Conservation (phyloP, 2,888 invertebrate genomes). For the Euclidia mi region DNA sequence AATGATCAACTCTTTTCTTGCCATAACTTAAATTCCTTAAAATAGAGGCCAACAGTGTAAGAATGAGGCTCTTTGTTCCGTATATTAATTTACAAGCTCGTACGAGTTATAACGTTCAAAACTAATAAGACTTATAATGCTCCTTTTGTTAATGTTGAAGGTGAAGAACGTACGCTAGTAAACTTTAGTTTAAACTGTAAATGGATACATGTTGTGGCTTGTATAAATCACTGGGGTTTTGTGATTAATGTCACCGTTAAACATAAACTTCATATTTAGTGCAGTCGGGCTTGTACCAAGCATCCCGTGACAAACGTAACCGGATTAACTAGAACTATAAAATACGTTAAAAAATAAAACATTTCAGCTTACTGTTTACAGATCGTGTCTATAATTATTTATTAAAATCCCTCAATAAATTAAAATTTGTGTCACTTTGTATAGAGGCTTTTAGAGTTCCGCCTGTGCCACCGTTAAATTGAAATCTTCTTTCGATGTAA, state of each 20-base stretch:
- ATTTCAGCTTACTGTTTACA: conserved; percentile 84
- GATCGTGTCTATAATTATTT: conserved; percentile 80
- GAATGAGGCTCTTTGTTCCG: conserved; percentile 53
- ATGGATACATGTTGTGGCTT: conserved; percentile 71
- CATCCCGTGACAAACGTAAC: conserved; percentile 74
- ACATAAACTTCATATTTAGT: conserved; percentile 88
- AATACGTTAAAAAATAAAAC: conserved; percentile 77
- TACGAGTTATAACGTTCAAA: conserved; percentile 66
- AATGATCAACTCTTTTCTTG: conserved; percentile 30
- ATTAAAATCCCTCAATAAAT: conserved; percentile 86
- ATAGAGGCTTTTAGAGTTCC: conserved; percentile 55
- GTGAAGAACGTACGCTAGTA: conserved; percentile 58
- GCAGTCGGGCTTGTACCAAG: conserved; percentile 66
- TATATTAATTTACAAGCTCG: conserved; percentile 56
- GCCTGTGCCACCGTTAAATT: conserved; percentile 1
- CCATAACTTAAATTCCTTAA: conserved; percentile 23
- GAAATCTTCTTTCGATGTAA: too few relatives aligned
- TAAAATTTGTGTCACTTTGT: conserved; percentile 56
- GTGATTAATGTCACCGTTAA: conserved; percentile 87
- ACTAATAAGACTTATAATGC: conserved; percentile 75
- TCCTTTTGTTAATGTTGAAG: conserved; percentile 70
- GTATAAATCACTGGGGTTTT: conserved; percentile 85
- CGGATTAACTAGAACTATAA: conserved; percentile 74
- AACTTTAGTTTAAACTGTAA: conserved; percentile 70
- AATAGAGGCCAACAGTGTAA: not conserved